These are phyloP conservation scores for Megalops atlanticus DNA, from an alignment of 2,113 vertebrate genomes.

Conservation along the genomic window DNA sequence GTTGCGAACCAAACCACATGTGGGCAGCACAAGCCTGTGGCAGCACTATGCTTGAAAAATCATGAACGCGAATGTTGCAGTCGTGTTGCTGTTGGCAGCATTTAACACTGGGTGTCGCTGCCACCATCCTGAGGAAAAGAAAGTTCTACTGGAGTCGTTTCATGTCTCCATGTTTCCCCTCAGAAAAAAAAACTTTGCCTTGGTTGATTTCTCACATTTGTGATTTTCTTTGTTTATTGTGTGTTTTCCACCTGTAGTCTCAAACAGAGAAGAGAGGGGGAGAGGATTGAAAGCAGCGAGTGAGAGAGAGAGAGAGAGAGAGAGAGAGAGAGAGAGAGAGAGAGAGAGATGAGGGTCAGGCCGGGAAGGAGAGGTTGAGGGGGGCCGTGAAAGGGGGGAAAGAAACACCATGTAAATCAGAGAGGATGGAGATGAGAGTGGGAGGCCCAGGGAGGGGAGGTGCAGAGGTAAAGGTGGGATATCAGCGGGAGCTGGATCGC, in stretches of 20 bases:
- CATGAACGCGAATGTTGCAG: background rate
- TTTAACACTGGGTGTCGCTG: conserved; percentile 24
- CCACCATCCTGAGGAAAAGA: background rate
- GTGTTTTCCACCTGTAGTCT: too few species aligned
- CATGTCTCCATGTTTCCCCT: too few species aligned
- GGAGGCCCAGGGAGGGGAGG: background rate
- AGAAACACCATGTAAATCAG: background rate
- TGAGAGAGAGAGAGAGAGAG: background rate
- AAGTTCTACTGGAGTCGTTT: background rate
- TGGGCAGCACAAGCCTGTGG: conserved; percentile 17
- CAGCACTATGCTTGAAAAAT: background rate
- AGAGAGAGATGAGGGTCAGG: background rate
- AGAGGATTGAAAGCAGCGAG: conserved; percentile 16
- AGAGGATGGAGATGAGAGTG: background rate
- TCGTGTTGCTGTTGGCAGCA: background rate
- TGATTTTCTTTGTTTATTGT: background rate
- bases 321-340: background rate
- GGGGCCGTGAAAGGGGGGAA: background rate
- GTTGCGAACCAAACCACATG: background rate
- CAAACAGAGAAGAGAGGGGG: background rate
- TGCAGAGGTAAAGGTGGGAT: background rate
- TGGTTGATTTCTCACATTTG: background rate
- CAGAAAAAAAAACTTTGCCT: too few species aligned
- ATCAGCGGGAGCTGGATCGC: background rate
- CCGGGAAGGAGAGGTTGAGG: background rate